Evolutionary conservation across 2,888 invertebrate genomes (phyloP).

Genomic region (Lottia scabra): DNA sequence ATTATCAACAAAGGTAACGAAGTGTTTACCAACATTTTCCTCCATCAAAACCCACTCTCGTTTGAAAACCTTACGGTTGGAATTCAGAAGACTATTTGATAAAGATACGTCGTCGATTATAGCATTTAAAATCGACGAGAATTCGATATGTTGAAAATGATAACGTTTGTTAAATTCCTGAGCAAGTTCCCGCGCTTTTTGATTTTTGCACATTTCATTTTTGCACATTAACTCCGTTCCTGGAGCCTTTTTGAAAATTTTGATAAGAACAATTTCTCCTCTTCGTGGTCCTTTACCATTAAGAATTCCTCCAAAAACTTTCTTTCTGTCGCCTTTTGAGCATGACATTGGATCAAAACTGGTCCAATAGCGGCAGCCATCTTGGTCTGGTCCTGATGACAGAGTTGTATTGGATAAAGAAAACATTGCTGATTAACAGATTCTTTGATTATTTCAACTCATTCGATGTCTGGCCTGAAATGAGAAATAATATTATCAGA

Average conservation of each 20-base stretch:
- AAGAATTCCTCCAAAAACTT: conserved; percentile 34
- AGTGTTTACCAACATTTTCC: conserved; percentile 24
- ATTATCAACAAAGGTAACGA: conserved; percentile 14
- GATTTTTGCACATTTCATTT: conserved; percentile 28
- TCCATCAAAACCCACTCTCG: conserved; percentile 34
- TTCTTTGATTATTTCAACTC: no score
- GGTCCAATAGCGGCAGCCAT: conserved; percentile 29
- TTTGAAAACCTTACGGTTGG: conserved; percentile 18
- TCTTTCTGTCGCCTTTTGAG: conserved; percentile 30
- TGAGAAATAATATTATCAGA: no score
- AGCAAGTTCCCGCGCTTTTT: conserved; percentile 23
- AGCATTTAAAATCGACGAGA: conserved; percentile 29
- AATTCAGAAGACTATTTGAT: conserved; percentile 26
- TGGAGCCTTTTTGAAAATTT: conserved; percentile 27
- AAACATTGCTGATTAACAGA: neutral
- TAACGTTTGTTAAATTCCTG: conserved; percentile 27
- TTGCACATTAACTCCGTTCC: conserved; percentile 31
- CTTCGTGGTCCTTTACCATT: conserved; percentile 34
- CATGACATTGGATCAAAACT: conserved; percentile 31
- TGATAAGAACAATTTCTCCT: conserved; percentile 34
- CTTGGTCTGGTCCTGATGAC: conserved; percentile 31
- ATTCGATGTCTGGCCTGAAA: no score
- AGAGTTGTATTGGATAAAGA: conserved; percentile 30
- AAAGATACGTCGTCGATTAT: conserved; percentile 34
- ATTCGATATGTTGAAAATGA: conserved; percentile 11